Percentiles rank a stretch among this genome's conserved stretches.
These are phyloP conservation scores for Xiphophorus couchianus DNA, from an alignment of 2,113 vertebrate species.

Conservation along the genomic window DNA sequence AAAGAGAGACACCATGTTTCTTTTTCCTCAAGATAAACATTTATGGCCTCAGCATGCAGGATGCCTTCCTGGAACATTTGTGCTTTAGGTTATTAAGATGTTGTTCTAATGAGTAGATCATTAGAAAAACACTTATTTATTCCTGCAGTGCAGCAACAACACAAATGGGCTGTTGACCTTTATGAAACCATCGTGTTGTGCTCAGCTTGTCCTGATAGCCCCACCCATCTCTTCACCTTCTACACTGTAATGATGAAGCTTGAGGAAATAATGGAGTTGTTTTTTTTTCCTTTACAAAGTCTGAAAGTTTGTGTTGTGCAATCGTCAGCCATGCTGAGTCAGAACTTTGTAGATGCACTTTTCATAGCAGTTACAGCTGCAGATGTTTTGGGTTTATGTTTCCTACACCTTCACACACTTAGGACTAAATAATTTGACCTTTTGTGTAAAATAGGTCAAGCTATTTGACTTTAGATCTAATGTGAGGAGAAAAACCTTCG, in stretches of 20 bases:
- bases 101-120: neutral
- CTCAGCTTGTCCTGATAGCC: neutral
- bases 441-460: neutral
- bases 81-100: neutral
- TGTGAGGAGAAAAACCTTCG: neutral
- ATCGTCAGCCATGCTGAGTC: neutral
- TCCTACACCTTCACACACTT: too few relatives aligned
- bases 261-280: neutral
- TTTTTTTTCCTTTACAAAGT: neutral
- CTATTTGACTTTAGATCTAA: neutral
- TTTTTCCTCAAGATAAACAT: neutral
- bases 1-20: neutral
- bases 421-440: neutral
- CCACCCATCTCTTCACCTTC: too few relatives aligned
- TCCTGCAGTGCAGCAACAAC: neutral
- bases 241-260: neutral
- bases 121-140: neutral
- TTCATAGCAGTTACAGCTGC: neutral
- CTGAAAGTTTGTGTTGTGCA: neutral
- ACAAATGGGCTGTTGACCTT: neutral
- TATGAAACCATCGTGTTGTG: neutral
- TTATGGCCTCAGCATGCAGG: neutral
- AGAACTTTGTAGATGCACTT: neutral
- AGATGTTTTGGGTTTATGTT: neutral
- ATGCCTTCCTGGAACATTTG: neutral